These are phyloP conservation scores for Cochlearius cochlearius DNA, from an alignment of 2,113 vertebrate genomes.

Conservation along the genomic window DNA sequence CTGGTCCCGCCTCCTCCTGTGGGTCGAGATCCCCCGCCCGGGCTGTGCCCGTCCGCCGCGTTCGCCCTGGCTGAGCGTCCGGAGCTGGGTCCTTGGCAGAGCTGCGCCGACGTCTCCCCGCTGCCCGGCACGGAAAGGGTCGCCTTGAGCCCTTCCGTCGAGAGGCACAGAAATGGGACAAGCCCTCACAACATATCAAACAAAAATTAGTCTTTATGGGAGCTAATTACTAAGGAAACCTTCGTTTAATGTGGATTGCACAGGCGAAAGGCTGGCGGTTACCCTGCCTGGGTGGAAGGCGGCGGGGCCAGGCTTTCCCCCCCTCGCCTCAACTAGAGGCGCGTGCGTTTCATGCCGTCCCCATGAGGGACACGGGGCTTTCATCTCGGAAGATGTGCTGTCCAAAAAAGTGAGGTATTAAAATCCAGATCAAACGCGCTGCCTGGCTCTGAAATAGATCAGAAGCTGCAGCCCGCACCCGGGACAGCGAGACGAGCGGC, in stretches of 20 bases:
- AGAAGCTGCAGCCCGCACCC: neutral
- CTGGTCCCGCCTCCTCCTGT: neutral
- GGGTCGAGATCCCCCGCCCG: neutral
- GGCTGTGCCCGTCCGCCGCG: accelerated
- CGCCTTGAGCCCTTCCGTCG: neutral
- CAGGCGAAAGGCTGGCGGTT: neutral
- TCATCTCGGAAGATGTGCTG: neutral
- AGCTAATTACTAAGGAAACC: neutral
- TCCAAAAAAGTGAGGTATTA: neutral
- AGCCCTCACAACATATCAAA: neutral
- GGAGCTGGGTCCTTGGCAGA: neutral
- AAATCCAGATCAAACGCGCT: conserved; percentile 1
- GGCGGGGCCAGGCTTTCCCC: neutral
- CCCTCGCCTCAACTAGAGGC: neutral
- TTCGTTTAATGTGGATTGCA: neutral
- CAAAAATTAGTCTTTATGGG: neutral
- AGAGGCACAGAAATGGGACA: neutral
- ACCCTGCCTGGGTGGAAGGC: neutral
- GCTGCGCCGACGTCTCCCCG: accelerated
- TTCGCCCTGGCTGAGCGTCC: accelerated
- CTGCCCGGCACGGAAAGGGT: neutral
- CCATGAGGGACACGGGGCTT: neutral
- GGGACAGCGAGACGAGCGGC: neutral
- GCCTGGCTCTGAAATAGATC: neutral
- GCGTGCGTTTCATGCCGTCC: neutral